Base-by-base conservation (phyloP, 2,113 vertebrate genomes). In the Nerophis lumbriciformis region DNA sequence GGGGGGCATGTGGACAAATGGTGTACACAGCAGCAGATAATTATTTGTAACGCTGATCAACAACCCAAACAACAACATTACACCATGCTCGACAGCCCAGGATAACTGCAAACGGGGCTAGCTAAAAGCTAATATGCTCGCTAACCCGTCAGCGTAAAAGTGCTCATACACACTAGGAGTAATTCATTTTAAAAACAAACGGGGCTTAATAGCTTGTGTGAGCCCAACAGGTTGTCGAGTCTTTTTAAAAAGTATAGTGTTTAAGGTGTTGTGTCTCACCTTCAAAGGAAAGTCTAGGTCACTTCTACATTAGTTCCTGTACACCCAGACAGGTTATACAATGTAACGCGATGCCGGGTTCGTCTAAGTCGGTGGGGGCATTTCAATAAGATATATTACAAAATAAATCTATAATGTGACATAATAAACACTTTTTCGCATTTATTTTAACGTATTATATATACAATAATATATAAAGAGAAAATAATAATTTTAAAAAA, bases 271-370 rank as follows among this genome's bases (percentile, higher is more conserved):
- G 21, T 10, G 15, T 73, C 87, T 88, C 85, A 87, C 85, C 87
- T 88, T 88, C 79, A 81, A 77, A n/a, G 61, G 44, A 79, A 81
- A 74, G 74, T 74, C 74, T 79, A 83, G 86, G 85, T 85, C 85
- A 87, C 72, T 79, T 78, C 67, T 77, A 65, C 75, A 83, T 83
- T 85, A 65, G 81, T 68, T 82, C 81, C 69, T 73, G 59, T 52
- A 50, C 19, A 4, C 28, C 28, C 28, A 28, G 28, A 2, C 28
- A 28, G 65, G 21, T 82, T 82, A 69, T 52, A 81, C 72, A 72
- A 85, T 35, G 50, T 60, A 44, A 65, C 50, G 37, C 12, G 21
- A 15, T 36, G 11, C 8, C 47, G 13, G 28, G 35, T 21, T 15
- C 45, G 59, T 36, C 15, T 16, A 16, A 4, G 13, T 7, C 19